Evolutionary conservation across 2,113 vertebrate species (phyloP).

Genomic region (Antechinus stuartii): DNA sequence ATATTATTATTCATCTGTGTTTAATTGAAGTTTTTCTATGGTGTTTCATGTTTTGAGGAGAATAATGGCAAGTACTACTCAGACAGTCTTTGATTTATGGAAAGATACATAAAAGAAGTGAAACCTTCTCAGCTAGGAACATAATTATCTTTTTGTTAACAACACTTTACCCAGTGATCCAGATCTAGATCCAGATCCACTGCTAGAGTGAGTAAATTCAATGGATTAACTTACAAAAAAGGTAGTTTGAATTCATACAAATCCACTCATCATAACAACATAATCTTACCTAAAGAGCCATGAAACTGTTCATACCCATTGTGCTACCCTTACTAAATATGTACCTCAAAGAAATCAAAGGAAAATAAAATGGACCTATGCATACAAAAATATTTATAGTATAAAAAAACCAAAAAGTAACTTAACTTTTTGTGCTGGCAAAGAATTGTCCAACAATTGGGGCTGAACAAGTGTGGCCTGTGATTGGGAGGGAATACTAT

Average conservation of each 20-base stretch:
- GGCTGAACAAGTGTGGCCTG: neutral
- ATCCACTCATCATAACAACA: neutral
- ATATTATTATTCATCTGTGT: neutral
- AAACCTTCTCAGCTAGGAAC: neutral
- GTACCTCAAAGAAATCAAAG: neutral
- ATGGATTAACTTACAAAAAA: neutral
- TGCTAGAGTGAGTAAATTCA: neutral
- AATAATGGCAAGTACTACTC: neutral
- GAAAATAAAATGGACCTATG: neutral
- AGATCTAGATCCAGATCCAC: neutral
- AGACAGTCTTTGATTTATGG: neutral
- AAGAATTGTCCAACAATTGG: neutral
- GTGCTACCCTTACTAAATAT: neutral
- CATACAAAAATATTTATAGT: neutral
- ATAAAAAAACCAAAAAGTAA: neutral
- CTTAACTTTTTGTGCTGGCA: neutral
- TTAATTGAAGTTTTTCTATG: neutral
- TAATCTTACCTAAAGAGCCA: neutral
- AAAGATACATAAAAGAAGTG: neutral
- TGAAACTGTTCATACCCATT: neutral
- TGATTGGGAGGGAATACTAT: neutral
- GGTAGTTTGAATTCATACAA: neutral
- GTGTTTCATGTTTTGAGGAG: neutral
- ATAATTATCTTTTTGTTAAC: neutral
- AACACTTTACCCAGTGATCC: neutral